Percentiles rank a stretch among this genome's conserved stretches.
Conservation (phyloP, 2,113 vertebrate species). For the Tylochromis polylepis region DNA sequence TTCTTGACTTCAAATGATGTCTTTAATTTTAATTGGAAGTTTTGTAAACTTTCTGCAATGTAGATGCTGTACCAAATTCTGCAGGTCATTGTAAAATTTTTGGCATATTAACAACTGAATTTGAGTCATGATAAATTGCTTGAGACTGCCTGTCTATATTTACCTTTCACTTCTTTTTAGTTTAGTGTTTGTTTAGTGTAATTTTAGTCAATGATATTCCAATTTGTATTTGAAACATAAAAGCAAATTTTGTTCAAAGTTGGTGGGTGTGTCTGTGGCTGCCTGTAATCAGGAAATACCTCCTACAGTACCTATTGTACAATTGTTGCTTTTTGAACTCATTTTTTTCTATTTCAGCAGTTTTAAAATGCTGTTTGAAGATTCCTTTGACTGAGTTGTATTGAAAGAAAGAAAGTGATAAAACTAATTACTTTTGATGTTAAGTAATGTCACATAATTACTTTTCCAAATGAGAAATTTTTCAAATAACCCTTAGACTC, state of each 20-base stretch:
- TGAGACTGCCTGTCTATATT: not conserved
- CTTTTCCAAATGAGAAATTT: not conserved
- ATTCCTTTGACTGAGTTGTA: not conserved
- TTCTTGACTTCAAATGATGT: not conserved
- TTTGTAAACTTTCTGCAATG: not conserved
- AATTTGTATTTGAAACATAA: not conserved
- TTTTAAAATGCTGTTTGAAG: not conserved
- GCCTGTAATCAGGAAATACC: not conserved
- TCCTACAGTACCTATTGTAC: not conserved
- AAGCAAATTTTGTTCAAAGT: not conserved
- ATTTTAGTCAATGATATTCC: not conserved
- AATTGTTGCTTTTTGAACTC: not conserved
- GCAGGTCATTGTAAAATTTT: not conserved
- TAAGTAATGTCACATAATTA: not conserved
- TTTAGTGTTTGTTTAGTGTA: not conserved
- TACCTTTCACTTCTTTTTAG: not conserved
- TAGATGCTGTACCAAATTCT: not conserved
- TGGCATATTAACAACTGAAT: not conserved
- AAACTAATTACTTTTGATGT: not conserved
- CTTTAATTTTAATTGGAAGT: not conserved
- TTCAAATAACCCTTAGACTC: not conserved
- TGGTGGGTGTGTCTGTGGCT: not conserved
- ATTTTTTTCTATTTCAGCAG: not conserved
- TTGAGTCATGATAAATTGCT: not conserved
- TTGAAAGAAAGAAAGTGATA: not conserved